Percentiles rank a stretch among this genome's conserved stretches.
Conservation (phyloP, 2,888 invertebrate genomes). For the Kryphioiulus occultus region DNA sequence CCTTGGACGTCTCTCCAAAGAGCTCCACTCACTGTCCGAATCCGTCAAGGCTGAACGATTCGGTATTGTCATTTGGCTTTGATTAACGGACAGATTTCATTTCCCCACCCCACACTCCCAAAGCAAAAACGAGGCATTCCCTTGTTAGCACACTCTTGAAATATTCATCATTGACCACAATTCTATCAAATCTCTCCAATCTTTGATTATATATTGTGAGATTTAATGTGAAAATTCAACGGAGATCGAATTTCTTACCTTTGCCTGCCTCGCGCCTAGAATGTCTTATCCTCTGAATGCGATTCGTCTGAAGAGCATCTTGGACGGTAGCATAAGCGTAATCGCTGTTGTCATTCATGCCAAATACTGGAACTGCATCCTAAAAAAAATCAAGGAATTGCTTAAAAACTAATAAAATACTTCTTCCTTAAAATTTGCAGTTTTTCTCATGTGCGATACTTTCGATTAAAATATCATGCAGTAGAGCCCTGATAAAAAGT, state of each 20-base stretch:
- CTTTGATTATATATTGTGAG: not conserved
- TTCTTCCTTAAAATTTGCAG: not conserved
- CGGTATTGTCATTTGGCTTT: conserved; percentile 42
- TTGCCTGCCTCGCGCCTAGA: conserved; percentile 45
- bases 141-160: not conserved
- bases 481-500: too few species aligned
- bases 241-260: conserved; percentile 42
- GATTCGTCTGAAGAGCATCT: conserved; percentile 68
- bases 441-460: too few species aligned
- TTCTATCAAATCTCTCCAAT: not conserved
- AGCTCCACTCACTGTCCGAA: conserved; percentile 88
- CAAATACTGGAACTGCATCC: conserved; percentile 66
- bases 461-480: too few species aligned
- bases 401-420: not conserved
- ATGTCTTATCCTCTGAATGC: conserved; percentile 56
- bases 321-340: conserved; percentile 74
- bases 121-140: not conserved
- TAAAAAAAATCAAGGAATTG: conserved; percentile 60
- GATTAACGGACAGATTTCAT: conserved; percentile 33
- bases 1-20: conserved; percentile 69
- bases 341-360: conserved; percentile 65
- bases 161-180: not conserved
- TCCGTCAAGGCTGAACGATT: conserved; percentile 76
- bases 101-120: not conserved
- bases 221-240: not conserved